Evolutionary conservation across 2,797 vertebrate genomes (phyloP).

Genomic region (Triplophysa bombifrons): DNA sequence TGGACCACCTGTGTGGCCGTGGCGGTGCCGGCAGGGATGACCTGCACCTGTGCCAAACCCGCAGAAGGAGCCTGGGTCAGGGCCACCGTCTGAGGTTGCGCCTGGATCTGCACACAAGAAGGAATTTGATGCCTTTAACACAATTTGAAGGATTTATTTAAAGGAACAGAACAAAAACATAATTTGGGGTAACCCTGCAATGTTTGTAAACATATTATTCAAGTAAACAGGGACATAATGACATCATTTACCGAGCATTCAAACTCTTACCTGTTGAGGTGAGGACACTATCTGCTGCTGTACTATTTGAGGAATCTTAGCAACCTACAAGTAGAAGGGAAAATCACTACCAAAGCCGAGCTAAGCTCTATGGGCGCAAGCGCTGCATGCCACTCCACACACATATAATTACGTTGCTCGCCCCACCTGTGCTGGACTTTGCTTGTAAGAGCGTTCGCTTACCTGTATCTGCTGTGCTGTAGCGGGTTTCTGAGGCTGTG

Average conservation of each 20-base stretch:
- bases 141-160: too few species aligned
- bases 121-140: too few species aligned
- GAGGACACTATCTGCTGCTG: slow-evolving; percentile 92
- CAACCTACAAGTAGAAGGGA: slow-evolving; percentile 76
- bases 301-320: slow-evolving; percentile 92
- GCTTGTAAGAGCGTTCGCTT: background rate
- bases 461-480: slow-evolving; percentile 87
- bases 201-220: too few species aligned
- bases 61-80: slow-evolving; percentile 81
- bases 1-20: slow-evolving; percentile 81
- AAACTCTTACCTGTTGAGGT: slow-evolving; percentile 81
- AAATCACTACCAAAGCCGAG: slow-evolving; percentile 50
- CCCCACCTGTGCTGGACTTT: background rate
- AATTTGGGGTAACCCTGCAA: too few species aligned
- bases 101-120: slow-evolving; percentile 72
- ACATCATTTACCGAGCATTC: background rate
- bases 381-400: background rate
- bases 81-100: slow-evolving; percentile 85
- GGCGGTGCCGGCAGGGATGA: slow-evolving; percentile 80
- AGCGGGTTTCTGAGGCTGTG: slow-evolving; percentile 81
- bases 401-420: background rate
- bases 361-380: slow-evolving; percentile 35
- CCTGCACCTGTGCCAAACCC: slow-evolving; percentile 84
- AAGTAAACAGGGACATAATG: background rate
- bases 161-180: too few species aligned